Evolutionary conservation across 2,113 vertebrate genomes (phyloP), one percentile per base, ranked within the genome.

Genomic region (Antigone vipio): DNA sequence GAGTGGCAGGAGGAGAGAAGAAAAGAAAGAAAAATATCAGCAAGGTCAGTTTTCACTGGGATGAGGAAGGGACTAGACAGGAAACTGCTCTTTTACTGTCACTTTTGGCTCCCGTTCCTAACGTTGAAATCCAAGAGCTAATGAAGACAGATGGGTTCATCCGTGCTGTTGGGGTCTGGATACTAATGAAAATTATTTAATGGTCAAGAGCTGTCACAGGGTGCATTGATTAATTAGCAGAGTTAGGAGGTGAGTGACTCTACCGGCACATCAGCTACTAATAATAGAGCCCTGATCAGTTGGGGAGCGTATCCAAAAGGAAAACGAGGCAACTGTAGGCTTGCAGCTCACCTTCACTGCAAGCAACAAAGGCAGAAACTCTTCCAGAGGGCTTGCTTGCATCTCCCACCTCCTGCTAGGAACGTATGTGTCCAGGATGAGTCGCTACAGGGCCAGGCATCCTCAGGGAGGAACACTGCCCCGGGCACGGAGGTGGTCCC

Each of bases 141-240:
- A 97, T 88, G 80, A 96, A 97, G 94, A 97, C 26, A 72, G 95
- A 98, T 94, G 63, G 79, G 64, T 72, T 83, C 93, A 76, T 88
- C 94, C 93, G 68, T 52, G 84, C 87, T 50, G 66, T 55, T 90
- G 85, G 78, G 82, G 91, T 85, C 87, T 89, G 81, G 91, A 74
- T 91, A 86, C 76, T 93, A 89, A 97, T 92, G 74, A 95, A 96
- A 87, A 89, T 89, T 94, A 94, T 84, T 97, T 97, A 96, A 95
- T 89, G 94, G 93, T 95, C 95, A 96, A 88, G 80, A 79, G 63
- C 84, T 95, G 90, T 89, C 95, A 85, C 3, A 0, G 47, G 56
- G 24, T 55, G 42, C 84, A 59, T 17, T 95, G 96, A 97, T 97
- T 97, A 94, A 98, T 97, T 95, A 96, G 74, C 73, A 75, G 78